phyloP scores from a whole-genome alignment of 2,888 invertebrate genomes.

The Nipponacmea schrenckii region DNA sequence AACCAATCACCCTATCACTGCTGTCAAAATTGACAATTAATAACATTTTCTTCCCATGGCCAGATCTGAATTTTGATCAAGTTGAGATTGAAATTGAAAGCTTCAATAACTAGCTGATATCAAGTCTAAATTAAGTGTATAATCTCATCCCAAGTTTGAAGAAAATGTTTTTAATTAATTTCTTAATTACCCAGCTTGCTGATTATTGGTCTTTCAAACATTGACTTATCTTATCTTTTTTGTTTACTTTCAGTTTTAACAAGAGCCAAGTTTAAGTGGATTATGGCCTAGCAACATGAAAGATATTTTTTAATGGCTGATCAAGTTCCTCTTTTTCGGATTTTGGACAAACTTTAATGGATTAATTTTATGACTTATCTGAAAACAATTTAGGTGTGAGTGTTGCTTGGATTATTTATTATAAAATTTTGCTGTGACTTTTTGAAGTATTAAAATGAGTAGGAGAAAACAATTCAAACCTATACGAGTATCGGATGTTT shows the following conservation, averaged over 20 bases:
- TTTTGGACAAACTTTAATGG: background rate
- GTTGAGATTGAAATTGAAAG: too few species aligned
- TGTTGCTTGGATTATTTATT: too few species aligned
- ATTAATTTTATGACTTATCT: background rate
- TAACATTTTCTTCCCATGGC: constrained; percentile 25
- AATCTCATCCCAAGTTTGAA: too few species aligned
- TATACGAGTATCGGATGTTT: constrained; percentile 39
- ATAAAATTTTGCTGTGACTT: too few species aligned
- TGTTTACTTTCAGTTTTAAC: background rate
- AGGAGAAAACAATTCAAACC: constrained; percentile 65
- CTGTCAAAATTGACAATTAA: constrained; percentile 33
- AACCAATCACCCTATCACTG: constrained; percentile 26
- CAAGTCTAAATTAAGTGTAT: too few species aligned
- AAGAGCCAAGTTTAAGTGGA: background rate
- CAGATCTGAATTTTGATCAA: background rate
- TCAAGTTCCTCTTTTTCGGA: background rate
- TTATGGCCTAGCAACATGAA: background rate
- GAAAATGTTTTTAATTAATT: too few species aligned
- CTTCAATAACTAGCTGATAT: too few species aligned
- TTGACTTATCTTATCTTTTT: background rate
- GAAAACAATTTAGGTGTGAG: too few species aligned
- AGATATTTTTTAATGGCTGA: background rate
- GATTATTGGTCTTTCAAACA: background rate
- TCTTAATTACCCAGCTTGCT: background rate
- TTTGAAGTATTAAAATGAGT: constrained; percentile 48